These are phyloP conservation scores for Eupithecia vulgata DNA, from an alignment of 2,888 invertebrate species.

Conservation along the genomic window DNA sequence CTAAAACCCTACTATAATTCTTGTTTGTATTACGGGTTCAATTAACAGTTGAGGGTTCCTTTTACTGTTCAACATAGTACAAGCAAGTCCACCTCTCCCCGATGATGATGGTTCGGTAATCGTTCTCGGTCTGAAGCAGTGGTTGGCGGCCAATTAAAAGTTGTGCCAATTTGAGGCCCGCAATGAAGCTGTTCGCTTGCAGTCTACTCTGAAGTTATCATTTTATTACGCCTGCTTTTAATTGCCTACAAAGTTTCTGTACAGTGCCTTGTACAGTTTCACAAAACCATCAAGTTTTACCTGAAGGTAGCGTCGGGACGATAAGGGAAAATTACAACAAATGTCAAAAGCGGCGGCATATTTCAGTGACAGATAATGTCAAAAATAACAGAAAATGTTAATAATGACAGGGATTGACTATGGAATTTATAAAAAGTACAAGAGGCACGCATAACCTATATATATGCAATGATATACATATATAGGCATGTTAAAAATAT, in stretches of 20 bases:
- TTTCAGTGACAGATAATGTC: no score
- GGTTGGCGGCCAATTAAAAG: slow-evolving; percentile 31
- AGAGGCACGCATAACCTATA: no score
- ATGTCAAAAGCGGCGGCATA: no score
- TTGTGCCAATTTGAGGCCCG: slow-evolving; percentile 20
- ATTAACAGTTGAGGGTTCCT: neutral
- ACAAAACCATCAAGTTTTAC: neutral
- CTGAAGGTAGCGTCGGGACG: no score
- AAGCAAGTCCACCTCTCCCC: neutral
- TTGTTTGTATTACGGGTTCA: neutral
- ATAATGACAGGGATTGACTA: no score
- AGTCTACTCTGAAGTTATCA: slow-evolving; percentile 20
- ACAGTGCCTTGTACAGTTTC: neutral
- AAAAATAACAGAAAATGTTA: no score
- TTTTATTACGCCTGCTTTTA: slow-evolving; percentile 12
- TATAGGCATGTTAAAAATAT: no score
- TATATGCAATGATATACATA: no score
- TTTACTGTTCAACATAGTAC: neutral
- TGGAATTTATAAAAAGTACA: no score
- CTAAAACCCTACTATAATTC: neutral
- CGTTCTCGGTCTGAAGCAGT: neutral
- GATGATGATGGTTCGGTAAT: neutral
- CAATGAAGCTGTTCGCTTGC: neutral
- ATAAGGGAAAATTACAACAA: no score
- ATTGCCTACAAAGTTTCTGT: slow-evolving; percentile 6